Evolutionary conservation across 2,888 invertebrate species (phyloP).

Genomic region (Sphaerophoria taeniata): DNA sequence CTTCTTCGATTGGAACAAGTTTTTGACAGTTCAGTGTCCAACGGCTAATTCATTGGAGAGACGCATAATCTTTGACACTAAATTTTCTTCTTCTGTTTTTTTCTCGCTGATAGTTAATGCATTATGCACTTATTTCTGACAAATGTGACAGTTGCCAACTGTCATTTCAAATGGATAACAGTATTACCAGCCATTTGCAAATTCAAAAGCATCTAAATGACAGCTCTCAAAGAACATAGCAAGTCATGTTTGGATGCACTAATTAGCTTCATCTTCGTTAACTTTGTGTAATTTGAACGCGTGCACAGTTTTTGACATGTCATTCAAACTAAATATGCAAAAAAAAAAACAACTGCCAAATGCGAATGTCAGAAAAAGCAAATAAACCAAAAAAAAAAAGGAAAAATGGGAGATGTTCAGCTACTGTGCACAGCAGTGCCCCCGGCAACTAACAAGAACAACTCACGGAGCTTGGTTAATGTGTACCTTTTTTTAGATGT

Average conservation of each 20-base stretch:
- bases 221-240: conserved; percentile 1
- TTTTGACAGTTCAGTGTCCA: neutral
- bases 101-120: conserved; percentile 58
- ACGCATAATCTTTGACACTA: conserved; percentile 6
- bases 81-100: conserved; percentile 8
- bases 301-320: conserved; percentile 60
- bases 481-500: conserved; percentile 24
- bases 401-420: conserved; percentile 26
- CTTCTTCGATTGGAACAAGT: too few relatives aligned
- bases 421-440: conserved; percentile 63
- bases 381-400: conserved; percentile 24
- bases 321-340: conserved; percentile 39
- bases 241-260: conserved; percentile 33
- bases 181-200: conserved; percentile 30
- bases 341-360: conserved; percentile 19
- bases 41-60: conserved; percentile 22
- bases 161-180: conserved; percentile 41
- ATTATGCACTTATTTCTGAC: conserved; percentile 68
- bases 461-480: conserved; percentile 28
- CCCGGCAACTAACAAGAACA: conserved; percentile 50
- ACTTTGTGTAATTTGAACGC: conserved; percentile 17
- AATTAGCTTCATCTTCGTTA: conserved; percentile 43
- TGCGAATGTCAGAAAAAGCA: conserved; percentile 27
- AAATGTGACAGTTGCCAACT: conserved; percentile 33
- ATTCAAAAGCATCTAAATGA: conserved; percentile 51